A percentile compares a stretch with the other conserved stretches of the same genome.
Conservation (phyloP, 2,113 vertebrate species). For the Charadrius vociferus region DNA sequence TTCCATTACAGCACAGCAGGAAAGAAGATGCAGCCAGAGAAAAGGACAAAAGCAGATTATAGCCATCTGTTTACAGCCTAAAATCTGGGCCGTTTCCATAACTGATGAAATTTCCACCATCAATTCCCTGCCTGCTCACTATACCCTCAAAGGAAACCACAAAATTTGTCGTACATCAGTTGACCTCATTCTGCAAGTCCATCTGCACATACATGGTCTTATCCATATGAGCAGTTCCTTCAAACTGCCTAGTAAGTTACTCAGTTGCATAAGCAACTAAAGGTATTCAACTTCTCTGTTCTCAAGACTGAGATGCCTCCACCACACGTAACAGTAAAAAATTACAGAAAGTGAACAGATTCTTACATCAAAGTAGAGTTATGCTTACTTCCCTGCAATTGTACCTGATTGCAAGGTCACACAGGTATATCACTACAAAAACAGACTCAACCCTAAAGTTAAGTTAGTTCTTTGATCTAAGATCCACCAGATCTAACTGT, state of each 20-base stretch:
- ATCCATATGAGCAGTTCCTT: not conserved
- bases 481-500: not conserved
- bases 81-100: slow-evolving; percentile 10
- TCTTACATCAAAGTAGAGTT: not conserved
- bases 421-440: not conserved
- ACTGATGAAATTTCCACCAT: slow-evolving; percentile 13
- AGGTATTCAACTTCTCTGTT: not conserved
- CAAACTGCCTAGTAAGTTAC: not conserved
- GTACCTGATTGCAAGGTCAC: not conserved
- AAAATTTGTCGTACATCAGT: not conserved
- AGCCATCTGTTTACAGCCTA: slow-evolving; percentile 49
- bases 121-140: not conserved
- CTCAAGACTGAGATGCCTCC: not conserved
- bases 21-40: slow-evolving; percentile 30
- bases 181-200: slow-evolving; percentile 21
- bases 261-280: not conserved
- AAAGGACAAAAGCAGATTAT: slow-evolving; percentile 62
- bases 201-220: not conserved
- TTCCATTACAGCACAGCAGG: slow-evolving; percentile 36
- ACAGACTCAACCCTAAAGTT: not conserved
- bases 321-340: not conserved
- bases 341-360: not conserved
- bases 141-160: not conserved
- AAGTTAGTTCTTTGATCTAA: not conserved
- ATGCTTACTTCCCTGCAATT: not conserved